These are phyloP conservation scores for Phalacrocorax carbo DNA, from an alignment of 2,113 vertebrate species.

Conservation along the genomic window DNA sequence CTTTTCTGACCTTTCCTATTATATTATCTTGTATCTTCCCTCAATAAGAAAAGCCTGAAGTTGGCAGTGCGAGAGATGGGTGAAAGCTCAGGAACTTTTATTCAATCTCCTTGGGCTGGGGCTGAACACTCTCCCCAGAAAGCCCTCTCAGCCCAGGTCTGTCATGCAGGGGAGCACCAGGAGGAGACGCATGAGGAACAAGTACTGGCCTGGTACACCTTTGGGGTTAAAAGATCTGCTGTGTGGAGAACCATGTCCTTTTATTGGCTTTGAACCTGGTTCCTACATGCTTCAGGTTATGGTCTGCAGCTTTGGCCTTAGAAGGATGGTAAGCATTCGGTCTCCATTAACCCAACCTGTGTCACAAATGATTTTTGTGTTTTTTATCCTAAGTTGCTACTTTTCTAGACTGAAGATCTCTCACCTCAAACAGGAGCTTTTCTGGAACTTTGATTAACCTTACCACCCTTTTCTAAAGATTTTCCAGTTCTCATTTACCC, in stretches of 20 bases:
- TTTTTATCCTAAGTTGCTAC: neutral
- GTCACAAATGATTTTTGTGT: neutral
- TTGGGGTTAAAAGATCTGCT: neutral
- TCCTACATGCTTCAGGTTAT: fast-evolving
- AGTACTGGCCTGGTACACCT: neutral
- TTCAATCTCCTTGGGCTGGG: neutral
- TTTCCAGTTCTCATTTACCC: neutral
- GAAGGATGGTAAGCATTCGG: neutral
- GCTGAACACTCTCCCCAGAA: neutral
- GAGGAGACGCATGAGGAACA: neutral
- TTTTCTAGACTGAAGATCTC: neutral
- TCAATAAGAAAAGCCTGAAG: neutral
- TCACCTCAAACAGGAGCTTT: neutral
- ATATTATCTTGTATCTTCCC: neutral
- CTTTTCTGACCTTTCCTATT: neutral
- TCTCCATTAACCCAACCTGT: neutral
- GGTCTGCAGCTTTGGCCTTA: neutral
- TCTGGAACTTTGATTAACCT: neutral
- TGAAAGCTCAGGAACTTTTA: neutral
- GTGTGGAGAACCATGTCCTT: neutral
- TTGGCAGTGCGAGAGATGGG: neutral
- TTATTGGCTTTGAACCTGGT: neutral
- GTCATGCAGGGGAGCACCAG: neutral
- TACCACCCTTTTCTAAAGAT: neutral
- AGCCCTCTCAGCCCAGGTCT: neutral